phyloP scores from a whole-genome alignment of 1,140 invertebrate genomes.

The Thaumetopoea pityocampa region DNA sequence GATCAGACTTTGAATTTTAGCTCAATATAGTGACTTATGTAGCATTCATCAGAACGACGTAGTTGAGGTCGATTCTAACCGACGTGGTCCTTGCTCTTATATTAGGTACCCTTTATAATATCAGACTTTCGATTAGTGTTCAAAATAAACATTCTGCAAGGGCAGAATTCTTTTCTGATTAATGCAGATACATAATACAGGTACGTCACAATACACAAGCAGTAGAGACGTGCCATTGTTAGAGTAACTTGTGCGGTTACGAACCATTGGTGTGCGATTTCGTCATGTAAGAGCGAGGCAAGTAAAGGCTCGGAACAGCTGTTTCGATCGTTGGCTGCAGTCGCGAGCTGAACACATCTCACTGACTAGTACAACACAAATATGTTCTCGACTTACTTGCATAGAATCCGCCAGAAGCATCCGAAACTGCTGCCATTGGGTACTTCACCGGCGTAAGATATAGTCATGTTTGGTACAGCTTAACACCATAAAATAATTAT shows the following conservation, averaged over 20 bases:
- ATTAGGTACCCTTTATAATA: constrained; percentile 22
- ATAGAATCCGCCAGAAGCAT: constrained; percentile 91
- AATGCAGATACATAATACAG: constrained; percentile 26
- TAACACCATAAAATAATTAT: constrained; percentile 62
- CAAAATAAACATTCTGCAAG: constrained; percentile 23
- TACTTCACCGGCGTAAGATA: constrained; percentile 91
- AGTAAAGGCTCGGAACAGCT: constrained; percentile 22
- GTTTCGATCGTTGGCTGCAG: constrained; percentile 17
- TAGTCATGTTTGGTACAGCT: constrained; percentile 81
- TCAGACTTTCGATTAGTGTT: constrained; percentile 32
- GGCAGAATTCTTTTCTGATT: constrained; percentile 26
- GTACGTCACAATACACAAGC: constrained; percentile 31
- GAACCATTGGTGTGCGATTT: constrained; percentile 30
- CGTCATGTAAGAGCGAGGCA: constrained; percentile 27
- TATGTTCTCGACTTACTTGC: constrained; percentile 81
- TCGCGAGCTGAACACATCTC: constrained; percentile 19
- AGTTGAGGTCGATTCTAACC: constrained; percentile 32
- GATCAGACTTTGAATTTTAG: constrained; percentile 36
- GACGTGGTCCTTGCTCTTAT: constrained; percentile 19
- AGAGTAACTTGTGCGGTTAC: constrained; percentile 27
- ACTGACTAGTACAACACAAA: constrained; percentile 20
- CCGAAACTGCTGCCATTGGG: constrained; percentile 93
- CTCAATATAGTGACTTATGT: constrained; percentile 21
- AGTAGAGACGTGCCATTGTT: constrained; percentile 31
- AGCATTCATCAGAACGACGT: constrained; percentile 39